Evolutionary conservation across 2,113 vertebrate genomes (phyloP).

Genomic region (Meriones unguiculatus): DNA sequence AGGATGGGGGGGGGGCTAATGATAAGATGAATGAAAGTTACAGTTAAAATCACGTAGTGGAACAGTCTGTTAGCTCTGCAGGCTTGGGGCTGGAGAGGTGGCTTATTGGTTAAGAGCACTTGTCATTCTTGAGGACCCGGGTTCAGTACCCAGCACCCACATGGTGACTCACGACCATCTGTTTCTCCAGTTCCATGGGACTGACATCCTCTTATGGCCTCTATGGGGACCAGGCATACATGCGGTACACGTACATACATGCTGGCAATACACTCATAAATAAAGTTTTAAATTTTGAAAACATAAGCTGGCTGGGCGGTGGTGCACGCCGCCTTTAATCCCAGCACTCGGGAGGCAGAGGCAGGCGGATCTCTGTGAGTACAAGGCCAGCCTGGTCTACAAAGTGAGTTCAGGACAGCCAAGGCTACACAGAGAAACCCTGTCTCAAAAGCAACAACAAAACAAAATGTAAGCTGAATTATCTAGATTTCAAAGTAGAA

Average conservation of each 20-base stretch:
- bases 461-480: neutral
- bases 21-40: neutral
- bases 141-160: neutral
- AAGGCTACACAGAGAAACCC: no score
- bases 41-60: neutral
- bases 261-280: neutral
- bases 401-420: no score
- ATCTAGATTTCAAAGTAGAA: neutral
- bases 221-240: neutral
- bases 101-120: no score
- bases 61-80: neutral
- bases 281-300: neutral
- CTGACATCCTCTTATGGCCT: neutral
- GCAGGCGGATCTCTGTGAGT: no score
- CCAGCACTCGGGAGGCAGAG: no score
- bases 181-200: neutral
- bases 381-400: no score
- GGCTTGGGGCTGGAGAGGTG: neutral
- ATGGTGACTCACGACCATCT: neutral
- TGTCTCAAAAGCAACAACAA: no score
- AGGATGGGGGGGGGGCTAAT: neutral
- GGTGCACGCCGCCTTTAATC: no score
- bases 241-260: neutral
- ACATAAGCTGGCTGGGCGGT: no score
- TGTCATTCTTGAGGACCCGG: no score